phyloP scores from a whole-genome alignment of 2,113 vertebrate species.

The Chloropsis hardwickii region DNA sequence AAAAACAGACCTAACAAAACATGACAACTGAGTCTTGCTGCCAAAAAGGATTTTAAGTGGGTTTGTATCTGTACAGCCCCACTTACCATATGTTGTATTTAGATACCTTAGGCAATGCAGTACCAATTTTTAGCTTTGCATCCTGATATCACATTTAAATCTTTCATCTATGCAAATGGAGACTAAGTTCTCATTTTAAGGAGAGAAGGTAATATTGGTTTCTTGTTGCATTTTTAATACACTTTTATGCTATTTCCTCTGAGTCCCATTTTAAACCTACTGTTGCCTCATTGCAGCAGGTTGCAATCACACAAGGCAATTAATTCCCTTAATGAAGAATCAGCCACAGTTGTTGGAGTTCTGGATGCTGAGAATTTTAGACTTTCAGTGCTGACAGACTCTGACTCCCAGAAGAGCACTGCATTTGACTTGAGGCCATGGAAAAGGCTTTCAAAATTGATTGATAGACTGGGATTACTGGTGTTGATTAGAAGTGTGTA shows the following conservation, averaged over 20 bases:
- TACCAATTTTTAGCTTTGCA: conserved; percentile 3
- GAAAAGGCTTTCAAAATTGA: no score
- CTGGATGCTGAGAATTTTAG: no score
- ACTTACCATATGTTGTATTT: conserved; percentile 47
- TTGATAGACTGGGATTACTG: no score
- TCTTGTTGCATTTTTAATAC: neutral
- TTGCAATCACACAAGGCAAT: neutral
- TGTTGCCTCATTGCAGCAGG: neutral
- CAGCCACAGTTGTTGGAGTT: neutral
- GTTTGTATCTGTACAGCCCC: neutral
- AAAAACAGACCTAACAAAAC: conserved; percentile 45
- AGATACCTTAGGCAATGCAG: conserved; percentile 6
- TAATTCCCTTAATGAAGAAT: neutral
- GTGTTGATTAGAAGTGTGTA: no score
- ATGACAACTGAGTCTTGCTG: conserved; percentile 58
- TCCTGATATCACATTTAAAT: neutral
- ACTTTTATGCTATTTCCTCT: neutral
- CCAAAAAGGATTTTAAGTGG: conserved; percentile 42
- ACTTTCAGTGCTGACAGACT: no score
- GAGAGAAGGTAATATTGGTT: neutral
- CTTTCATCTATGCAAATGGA: neutral
- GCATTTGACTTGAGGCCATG: no score
- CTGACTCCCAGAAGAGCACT: no score
- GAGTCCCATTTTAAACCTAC: neutral
- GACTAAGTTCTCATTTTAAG: neutral